Conservation (phyloP, 2,797 vertebrate species). For the Dendrocincla fuliginosa region DNA sequence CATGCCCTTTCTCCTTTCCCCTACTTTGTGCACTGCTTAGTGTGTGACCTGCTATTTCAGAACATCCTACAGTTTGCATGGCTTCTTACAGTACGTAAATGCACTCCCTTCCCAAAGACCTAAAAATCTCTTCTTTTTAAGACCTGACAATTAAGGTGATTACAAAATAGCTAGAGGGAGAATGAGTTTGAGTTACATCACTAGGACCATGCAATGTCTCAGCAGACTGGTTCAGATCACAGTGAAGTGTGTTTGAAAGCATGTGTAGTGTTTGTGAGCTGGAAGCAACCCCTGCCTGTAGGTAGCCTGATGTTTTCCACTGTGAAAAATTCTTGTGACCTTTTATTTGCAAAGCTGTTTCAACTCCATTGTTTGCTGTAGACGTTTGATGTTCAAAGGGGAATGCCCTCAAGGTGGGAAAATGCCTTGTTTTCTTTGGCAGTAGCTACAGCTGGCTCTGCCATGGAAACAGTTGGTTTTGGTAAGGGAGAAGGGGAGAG, state of each 20-base stretch:
- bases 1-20: constrained; percentile 51
- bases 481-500: neutral
- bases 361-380: constrained; percentile 59
- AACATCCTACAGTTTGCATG: neutral
- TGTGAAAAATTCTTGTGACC: constrained; percentile 54
- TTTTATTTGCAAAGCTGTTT: constrained; percentile 61
- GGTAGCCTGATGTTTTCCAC: constrained; percentile 48
- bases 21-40: neutral
- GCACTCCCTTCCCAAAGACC: neutral
- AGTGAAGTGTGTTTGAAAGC: neutral
- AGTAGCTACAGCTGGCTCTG: neutral
- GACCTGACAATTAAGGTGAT: constrained; percentile 30
- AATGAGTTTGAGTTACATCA: constrained; percentile 6
- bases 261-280: neutral
- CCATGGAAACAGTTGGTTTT: constrained; percentile 7
- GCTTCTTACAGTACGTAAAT: neutral
- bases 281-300: constrained; percentile 9
- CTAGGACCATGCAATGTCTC: neutral
- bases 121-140: neutral
- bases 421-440: constrained; percentile 67
- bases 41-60: neutral
- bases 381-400: constrained; percentile 63
- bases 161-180: constrained; percentile 17
- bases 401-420: constrained; percentile 68
- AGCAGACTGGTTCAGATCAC: neutral